Conservation (phyloP, 64 coral and sea anemone species). For the Montipora sp. region DNA sequence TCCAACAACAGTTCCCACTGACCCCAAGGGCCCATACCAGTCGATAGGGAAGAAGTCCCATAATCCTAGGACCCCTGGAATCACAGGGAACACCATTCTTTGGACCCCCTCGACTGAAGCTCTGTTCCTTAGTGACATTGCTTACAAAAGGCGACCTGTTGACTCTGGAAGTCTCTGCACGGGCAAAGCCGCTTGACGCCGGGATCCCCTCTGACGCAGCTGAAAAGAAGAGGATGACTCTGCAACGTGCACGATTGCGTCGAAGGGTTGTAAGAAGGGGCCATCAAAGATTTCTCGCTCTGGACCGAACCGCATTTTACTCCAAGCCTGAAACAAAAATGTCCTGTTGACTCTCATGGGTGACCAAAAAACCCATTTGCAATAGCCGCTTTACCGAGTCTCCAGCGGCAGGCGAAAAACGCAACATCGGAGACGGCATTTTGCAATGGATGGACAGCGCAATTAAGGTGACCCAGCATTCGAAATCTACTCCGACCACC, state of each 20-base stretch:
- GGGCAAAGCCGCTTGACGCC: conserved; percentile 73
- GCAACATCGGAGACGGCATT: no score
- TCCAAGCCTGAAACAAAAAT: conserved; percentile 36
- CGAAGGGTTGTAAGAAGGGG: conserved; percentile 53
- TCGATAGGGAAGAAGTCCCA: background rate
- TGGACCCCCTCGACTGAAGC: background rate
- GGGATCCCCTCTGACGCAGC: conserved; percentile 66
- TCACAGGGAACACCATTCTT: no score
- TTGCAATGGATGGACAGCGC: no score
- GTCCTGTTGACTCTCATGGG: background rate
- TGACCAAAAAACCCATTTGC: no score
- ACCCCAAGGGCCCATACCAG: background rate
- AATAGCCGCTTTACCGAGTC: no score
- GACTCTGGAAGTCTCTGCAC: conserved; percentile 81
- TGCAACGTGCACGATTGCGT: conserved; percentile 65
- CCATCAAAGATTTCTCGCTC: conserved; percentile 29
- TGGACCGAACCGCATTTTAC: conserved; percentile 55
- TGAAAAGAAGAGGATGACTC: conserved; percentile 74
- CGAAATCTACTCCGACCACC: no score
- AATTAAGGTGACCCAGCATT: no score
- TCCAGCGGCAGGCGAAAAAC: no score
- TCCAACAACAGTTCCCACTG: no score
- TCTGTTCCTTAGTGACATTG: conserved; percentile 34
- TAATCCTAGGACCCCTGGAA: background rate
- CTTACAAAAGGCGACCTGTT: conserved; percentile 89